phyloP scores from a whole-genome alignment of 2,113 vertebrate genomes.

The Zosterops hypoxanthus region DNA sequence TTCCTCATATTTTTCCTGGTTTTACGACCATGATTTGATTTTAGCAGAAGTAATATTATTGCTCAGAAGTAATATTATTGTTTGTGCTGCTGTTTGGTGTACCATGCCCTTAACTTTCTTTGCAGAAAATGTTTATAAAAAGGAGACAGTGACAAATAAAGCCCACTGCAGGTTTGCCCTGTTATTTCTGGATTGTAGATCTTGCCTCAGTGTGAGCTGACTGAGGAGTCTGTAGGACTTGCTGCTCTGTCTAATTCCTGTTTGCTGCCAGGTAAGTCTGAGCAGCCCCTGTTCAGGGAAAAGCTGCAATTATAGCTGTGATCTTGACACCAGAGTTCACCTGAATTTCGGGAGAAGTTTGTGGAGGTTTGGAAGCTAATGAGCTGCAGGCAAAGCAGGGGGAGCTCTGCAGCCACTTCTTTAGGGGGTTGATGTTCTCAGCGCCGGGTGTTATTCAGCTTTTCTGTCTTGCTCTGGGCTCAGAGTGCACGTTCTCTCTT shows the following conservation, averaged over 20 bases:
- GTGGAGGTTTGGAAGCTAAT: constrained; percentile 60
- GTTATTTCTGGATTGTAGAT: not conserved
- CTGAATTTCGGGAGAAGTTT: constrained; percentile 49
- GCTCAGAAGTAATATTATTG: not conserved
- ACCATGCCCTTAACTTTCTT: not conserved
- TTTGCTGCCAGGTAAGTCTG: constrained; percentile 5
- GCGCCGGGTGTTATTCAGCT: not conserved
- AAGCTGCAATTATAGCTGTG: constrained; percentile 52
- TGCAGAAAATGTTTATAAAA: not conserved
- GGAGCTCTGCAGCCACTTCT: constrained; percentile 57
- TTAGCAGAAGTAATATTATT: not conserved
- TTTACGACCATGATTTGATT: not conserved
- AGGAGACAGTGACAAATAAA: not conserved
- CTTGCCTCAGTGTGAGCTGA: not conserved
- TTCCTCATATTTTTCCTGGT: not conserved
- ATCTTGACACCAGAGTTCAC: constrained; percentile 56
- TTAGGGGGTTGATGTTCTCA: not conserved
- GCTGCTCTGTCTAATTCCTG: constrained; percentile 12
- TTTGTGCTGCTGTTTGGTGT: not conserved
- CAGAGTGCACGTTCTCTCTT: not conserved
- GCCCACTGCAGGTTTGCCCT: not conserved
- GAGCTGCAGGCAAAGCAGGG: constrained; percentile 61
- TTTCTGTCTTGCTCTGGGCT: constrained; percentile 26
- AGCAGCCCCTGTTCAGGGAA: constrained; percentile 1
- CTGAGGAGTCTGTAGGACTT: not conserved